A percentile compares a stretch with the other conserved stretches of the same genome.
Conservation (phyloP, 2,113 vertebrate species). For the Centropus unirufus region DNA sequence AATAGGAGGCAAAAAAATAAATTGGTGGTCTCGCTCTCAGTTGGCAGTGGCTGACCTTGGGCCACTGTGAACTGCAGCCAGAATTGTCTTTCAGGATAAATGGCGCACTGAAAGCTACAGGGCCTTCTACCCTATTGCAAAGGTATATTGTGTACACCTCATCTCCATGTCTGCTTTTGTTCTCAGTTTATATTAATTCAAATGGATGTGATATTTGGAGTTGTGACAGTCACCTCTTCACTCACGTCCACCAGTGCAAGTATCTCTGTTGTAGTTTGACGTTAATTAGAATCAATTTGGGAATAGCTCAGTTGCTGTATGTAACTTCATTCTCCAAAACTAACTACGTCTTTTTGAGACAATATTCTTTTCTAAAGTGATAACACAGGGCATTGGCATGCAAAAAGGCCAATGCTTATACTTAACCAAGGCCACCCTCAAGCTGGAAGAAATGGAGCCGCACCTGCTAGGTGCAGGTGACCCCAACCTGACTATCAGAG, state of each 20-base stretch:
- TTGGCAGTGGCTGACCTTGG: fast-evolving
- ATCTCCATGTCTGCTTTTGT: background rate
- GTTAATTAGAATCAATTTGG: too few relatives aligned
- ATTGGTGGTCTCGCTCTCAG: fast-evolving
- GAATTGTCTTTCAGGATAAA: fast-evolving
- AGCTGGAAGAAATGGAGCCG: too few relatives aligned
- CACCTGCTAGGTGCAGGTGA: too few relatives aligned
- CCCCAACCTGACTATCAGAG: too few relatives aligned
- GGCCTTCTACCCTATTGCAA: background rate
- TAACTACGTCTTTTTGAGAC: too few relatives aligned
- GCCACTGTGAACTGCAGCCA: background rate
- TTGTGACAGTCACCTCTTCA: background rate
- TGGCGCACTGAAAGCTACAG: background rate
- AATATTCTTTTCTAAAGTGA: too few relatives aligned
- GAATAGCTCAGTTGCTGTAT: too few relatives aligned
- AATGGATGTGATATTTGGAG: background rate
- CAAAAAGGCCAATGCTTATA: too few relatives aligned
- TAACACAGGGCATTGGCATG: too few relatives aligned
- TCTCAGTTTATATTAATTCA: background rate
- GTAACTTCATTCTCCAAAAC: too few relatives aligned
- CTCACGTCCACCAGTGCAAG: background rate
- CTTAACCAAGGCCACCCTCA: too few relatives aligned
- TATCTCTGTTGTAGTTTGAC: background rate
- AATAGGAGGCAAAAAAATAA: background rate
- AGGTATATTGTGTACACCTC: background rate